A percentile compares a stretch with the other conserved stretches of the same genome.
Evolutionary conservation across 1,140 invertebrate genomes (phyloP).

Genomic region (Papilio glaucus): DNA sequence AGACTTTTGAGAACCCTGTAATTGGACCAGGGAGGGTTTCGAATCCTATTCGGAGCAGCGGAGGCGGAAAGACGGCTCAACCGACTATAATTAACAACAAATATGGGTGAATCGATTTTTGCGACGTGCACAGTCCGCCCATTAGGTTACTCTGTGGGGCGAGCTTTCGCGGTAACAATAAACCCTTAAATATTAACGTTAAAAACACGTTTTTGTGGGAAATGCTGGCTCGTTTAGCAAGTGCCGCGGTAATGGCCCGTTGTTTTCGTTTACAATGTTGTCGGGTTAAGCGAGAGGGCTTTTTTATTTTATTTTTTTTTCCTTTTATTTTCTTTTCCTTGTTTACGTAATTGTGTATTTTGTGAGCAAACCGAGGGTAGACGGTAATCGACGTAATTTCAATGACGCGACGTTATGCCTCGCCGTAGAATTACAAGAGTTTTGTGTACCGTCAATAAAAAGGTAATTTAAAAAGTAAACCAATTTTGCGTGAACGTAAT

Average conservation of each 20-base stretch:
- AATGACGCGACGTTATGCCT: conserved; percentile 52
- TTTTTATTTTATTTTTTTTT: conserved; percentile 56
- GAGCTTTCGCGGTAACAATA: conserved; percentile 54
- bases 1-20: conserved; percentile 77
- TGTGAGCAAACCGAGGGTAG: conserved; percentile 67
- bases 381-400: conserved; percentile 71
- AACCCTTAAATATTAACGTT: conserved; percentile 67
- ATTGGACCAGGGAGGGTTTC: conserved; percentile 81
- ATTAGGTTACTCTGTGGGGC: conserved; percentile 67
- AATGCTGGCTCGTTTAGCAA: conserved; percentile 76
- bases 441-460: conserved; percentile 44
- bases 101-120: conserved; percentile 81
- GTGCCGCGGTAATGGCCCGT: conserved; percentile 64
- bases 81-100: conserved; percentile 82
- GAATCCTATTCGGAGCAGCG: conserved; percentile 79
- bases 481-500: conserved; percentile 31
- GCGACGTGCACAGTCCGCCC: conserved; percentile 62
- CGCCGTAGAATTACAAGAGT: conserved; percentile 41
- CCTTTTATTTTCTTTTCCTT: conserved; percentile 60
- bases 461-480: conserved; percentile 31
- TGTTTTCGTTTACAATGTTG: conserved; percentile 67
- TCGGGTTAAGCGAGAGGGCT: conserved; percentile 48
- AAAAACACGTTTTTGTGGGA: conserved; percentile 72
- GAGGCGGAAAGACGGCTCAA: conserved; percentile 79
- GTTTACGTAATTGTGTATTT: conserved; percentile 79